Base-by-base conservation (phyloP, 2,888 invertebrate species). In the Muscina levida region DNA sequence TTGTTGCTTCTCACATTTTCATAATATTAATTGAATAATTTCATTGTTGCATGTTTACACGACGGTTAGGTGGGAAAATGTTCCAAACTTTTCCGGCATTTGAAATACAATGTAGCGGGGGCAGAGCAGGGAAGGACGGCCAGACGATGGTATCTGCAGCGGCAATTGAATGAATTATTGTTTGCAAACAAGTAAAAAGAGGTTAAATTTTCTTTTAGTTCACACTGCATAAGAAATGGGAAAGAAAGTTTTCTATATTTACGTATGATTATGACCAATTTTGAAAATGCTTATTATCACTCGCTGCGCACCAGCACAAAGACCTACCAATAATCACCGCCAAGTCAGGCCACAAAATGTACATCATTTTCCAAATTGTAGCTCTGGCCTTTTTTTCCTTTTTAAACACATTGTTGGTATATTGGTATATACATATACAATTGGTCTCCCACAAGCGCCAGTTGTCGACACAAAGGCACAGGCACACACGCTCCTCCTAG, bases 121-220 rank as follows among this genome's bases (percentile, higher is more conserved):
- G 37, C 5, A 37, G 37, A 37, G 37, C 8, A 48, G 48, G 48
- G 48, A 15, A 8, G 1, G 19, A 6, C 15, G 48, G 11, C 6
- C 44, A 11, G 4, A 4, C n/a, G n/a, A n/a, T n/a, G n/a, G n/a
- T n/a, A n/a, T n/a, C n/a, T n/a, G n/a, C n/a, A n/a, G n/a, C 31
- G 3, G 3, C 72, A 77, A 77, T 77, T 77, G 68, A 75, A 75
- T 72, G 62, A 76, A 80, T 62, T 68, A 80, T 62, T 48, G 48
- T 53, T 70, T 26, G 62, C 31, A 62, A 70, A 68, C 19, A 17
- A 51, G 39, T 22, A 73, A 80, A 77, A 81, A 81, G 77, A 77
- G 81, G 81, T 81, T 81, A 81, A 81, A 72, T 81, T 77, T 77
- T 72, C 74, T 72, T 81, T 62, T 75, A 77, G 77, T 81, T 81